These are phyloP conservation scores for Lobophora halterata DNA, from an alignment of 2,888 invertebrate species.

Conservation along the genomic window DNA sequence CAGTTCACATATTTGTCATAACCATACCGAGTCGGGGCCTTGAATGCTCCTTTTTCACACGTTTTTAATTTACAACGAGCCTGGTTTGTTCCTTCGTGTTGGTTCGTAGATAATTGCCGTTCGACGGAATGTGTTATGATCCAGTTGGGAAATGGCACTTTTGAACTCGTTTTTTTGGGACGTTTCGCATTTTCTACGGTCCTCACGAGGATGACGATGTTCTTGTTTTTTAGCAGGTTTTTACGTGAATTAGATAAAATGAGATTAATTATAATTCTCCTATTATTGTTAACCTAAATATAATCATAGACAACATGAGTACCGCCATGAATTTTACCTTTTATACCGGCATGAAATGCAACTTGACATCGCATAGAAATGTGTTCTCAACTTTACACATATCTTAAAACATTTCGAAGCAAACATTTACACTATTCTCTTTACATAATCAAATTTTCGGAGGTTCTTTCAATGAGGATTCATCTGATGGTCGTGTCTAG, in stretches of 20 bases:
- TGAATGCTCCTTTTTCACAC: slow-evolving; percentile 67
- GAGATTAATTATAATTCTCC: no score
- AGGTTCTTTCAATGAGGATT: slow-evolving; percentile 52
- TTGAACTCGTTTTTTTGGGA: slow-evolving; percentile 16
- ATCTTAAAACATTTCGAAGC: slow-evolving; percentile 22
- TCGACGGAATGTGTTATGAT: slow-evolving; percentile 49
- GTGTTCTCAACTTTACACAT: slow-evolving; percentile 17
- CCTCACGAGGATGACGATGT: no score
- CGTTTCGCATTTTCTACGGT: not conserved
- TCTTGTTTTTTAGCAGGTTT: no score
- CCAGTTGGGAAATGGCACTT: slow-evolving; percentile 15
- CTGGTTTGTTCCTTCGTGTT: slow-evolving; percentile 63
- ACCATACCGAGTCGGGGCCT: slow-evolving; percentile 58
- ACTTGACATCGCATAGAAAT: no score
- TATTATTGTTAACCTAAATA: no score
- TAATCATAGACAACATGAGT: no score
- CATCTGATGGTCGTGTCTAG: slow-evolving; percentile 51
- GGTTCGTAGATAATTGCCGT: slow-evolving; percentile 48
- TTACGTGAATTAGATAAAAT: no score
- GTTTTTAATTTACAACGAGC: slow-evolving; percentile 75
- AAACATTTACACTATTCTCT: slow-evolving; percentile 50
- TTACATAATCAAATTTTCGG: slow-evolving; percentile 75
- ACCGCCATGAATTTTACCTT: no score
- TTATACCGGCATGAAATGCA: no score
- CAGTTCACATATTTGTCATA: slow-evolving; percentile 80